A percentile compares a stretch with the other conserved stretches of the same genome.
Evolutionary conservation across 1,140 invertebrate genomes (phyloP).

Genomic region (Lepidurus packardi): DNA sequence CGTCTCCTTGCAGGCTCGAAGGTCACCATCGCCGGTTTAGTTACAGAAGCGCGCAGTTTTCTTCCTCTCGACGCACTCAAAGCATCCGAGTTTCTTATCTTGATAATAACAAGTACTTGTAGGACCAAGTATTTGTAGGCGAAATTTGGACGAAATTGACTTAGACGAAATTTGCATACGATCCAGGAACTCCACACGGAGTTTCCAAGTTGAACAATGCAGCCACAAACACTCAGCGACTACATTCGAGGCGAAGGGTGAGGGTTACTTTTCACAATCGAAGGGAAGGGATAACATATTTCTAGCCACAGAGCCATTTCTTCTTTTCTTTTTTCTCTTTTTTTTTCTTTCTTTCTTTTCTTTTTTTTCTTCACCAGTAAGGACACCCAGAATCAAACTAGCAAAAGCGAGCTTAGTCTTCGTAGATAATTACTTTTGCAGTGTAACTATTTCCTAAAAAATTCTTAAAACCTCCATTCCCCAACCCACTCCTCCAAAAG

Average conservation of each 20-base stretch:
- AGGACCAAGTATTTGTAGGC: too few species aligned
- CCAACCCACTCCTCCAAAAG: neutral
- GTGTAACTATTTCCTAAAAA: neutral
- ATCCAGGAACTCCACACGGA: neutral
- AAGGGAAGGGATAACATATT: neutral
- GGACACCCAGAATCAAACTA: neutral
- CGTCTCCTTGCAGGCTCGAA: too few species aligned
- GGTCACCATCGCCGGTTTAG: too few species aligned
- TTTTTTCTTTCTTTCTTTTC: slow-evolving; percentile 23
- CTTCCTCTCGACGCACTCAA: too few species aligned
- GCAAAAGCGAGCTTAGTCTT: neutral
- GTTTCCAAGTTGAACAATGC: neutral
- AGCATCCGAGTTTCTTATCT: too few species aligned
- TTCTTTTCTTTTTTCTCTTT: slow-evolving; percentile 12
- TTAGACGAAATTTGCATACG: too few species aligned
- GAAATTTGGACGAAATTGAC: too few species aligned
- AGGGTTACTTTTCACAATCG: too few species aligned
- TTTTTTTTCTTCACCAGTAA: neutral
- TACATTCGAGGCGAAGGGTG: too few species aligned
- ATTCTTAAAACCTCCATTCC: neutral
- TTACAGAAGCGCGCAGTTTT: too few species aligned
- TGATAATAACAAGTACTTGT: too few species aligned
- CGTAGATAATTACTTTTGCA: neutral
- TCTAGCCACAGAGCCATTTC: neutral
- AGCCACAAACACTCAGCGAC: too few species aligned